A percentile compares a stretch with the other conserved stretches of the same genome.
Evolutionary conservation across 2,797 vertebrate species (phyloP).

Genomic region (Allobates femoralis): DNA sequence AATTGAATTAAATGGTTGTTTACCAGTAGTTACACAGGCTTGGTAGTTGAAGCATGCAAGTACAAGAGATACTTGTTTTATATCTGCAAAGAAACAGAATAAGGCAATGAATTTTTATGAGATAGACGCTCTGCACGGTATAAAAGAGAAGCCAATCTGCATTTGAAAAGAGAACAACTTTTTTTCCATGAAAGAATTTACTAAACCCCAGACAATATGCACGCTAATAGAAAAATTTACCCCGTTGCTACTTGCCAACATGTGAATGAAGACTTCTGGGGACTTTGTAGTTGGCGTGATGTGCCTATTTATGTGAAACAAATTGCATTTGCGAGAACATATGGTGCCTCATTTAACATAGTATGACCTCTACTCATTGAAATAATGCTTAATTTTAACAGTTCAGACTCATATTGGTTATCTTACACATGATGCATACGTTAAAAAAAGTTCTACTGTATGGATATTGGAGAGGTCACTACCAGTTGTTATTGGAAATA

Average conservation of each 20-base stretch:
- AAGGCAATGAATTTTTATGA: conserved; percentile 58
- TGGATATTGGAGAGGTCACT: too few species aligned
- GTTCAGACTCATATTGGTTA: not conserved
- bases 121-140: conserved; percentile 4
- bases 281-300: not conserved
- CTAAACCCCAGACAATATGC: conserved; percentile 25
- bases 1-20: conserved; percentile 44
- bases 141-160: conserved; percentile 32
- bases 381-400: not conserved
- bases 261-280: not conserved
- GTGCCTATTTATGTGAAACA: not conserved
- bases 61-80: conserved; percentile 57
- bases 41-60: conserved; percentile 52
- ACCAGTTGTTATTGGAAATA: too few species aligned
- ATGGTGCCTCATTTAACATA: not conserved
- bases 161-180: conserved; percentile 35
- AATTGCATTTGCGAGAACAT: conserved; percentile 1
- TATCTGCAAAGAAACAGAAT: conserved; percentile 58
- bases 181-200: conserved; percentile 14
- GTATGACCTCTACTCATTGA: not conserved
- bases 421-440: not conserved
- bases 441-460: too few species aligned
- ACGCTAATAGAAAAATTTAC: conserved; percentile 24
- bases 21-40: conserved; percentile 56
- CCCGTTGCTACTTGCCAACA: conserved; percentile 17